These are phyloP conservation scores for Leptodactylus fuscus DNA, from an alignment of 2,113 vertebrate species.

Conservation along the genomic window DNA sequence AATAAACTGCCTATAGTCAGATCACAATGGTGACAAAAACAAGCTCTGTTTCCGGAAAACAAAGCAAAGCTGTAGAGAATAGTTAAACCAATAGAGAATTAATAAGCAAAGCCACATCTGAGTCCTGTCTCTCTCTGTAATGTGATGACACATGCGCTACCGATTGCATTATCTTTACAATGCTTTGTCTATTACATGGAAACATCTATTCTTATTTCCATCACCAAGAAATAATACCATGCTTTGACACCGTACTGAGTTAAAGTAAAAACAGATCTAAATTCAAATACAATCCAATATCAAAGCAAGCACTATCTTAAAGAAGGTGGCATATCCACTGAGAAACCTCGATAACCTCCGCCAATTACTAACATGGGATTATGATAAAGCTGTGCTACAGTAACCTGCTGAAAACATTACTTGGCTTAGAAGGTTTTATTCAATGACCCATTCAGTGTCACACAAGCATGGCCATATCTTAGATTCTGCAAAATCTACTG, in stretches of 20 bases:
- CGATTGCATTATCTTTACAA: constrained; percentile 51
- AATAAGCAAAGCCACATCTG: constrained; percentile 47
- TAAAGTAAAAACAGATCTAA: constrained; percentile 9
- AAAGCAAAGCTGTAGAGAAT: constrained; percentile 32
- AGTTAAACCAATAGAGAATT: constrained; percentile 27
- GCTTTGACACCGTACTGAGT: background rate
- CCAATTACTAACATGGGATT: background rate
- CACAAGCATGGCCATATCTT: background rate
- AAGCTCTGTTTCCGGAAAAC: background rate
- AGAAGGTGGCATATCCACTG: background rate
- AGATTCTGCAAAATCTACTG: background rate
- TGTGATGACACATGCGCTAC: constrained; percentile 49
- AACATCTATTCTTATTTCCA: background rate
- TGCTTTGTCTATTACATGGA: constrained; percentile 38
- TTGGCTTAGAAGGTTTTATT: background rate
- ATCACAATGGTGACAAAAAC: constrained; percentile 26
- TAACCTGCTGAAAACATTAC: too few relatives aligned
- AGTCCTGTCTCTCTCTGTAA: constrained; percentile 40
- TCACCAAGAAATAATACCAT: background rate
- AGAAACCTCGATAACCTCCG: background rate
- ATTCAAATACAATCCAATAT: background rate
- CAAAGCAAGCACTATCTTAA: background rate
- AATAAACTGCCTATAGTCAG: background rate
- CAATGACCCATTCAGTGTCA: background rate
- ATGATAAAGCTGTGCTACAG: background rate